These are phyloP conservation scores for Leptinotarsa rubiginosa DNA, from an alignment of 2,888 invertebrate genomes.

Conservation along the genomic window DNA sequence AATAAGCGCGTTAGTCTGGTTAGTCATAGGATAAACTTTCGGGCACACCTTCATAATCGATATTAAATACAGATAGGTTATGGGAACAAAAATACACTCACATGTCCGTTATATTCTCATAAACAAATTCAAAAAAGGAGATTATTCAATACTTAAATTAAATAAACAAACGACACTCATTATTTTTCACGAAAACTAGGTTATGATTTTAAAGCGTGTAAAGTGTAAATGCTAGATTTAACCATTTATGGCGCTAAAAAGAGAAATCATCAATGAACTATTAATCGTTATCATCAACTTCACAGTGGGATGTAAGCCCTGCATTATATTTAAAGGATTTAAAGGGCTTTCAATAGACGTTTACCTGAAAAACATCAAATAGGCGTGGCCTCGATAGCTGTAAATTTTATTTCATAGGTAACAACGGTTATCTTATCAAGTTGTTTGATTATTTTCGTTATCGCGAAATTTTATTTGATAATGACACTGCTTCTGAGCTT, in stretches of 20 bases:
- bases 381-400: conserved; percentile 62
- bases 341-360: conserved; percentile 2
- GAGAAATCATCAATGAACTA: neutral
- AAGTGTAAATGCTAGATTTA: neutral
- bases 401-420: conserved; percentile 41
- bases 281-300: neutral
- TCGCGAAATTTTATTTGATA: conserved; percentile 23
- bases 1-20: neutral
- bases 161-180: no score
- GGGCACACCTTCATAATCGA: conserved; percentile 15
- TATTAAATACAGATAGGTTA: neutral
- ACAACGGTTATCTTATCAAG: conserved; percentile 45
- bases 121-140: no score
- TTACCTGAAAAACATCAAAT: conserved; percentile 52
- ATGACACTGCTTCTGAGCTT: conserved; percentile 37
- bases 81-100: no score
- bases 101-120: no score
- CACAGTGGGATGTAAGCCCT: neutral
- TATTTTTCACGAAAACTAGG: neutral
- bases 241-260: neutral
- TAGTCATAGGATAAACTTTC: conserved; percentile 10
- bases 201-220: neutral
- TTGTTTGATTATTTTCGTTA: conserved; percentile 25
- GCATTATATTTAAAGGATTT: neutral
- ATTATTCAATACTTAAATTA: no score